phyloP scores from a whole-genome alignment of 2,888 invertebrate genomes.

The Heteromyza rotundicornis region DNA sequence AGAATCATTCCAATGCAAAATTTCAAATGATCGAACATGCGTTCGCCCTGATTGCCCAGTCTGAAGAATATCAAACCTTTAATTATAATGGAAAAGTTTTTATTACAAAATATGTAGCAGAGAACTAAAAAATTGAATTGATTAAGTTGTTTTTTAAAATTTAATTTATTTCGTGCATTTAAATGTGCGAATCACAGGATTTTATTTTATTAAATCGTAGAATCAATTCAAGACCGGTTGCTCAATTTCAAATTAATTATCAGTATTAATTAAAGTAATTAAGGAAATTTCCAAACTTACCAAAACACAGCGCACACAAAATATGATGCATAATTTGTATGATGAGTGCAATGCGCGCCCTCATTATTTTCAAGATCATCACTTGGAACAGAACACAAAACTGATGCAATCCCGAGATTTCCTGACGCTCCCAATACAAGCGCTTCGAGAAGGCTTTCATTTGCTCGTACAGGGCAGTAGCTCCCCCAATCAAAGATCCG shows the following conservation, averaged over 20 bases:
- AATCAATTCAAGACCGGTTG: too few relatives aligned
- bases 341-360: slow-evolving; percentile 68
- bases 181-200: too few relatives aligned
- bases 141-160: too few relatives aligned
- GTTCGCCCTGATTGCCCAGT: slow-evolving; percentile 69
- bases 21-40: slow-evolving; percentile 75
- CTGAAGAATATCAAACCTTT: slow-evolving; percentile 69
- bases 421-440: slow-evolving; percentile 58
- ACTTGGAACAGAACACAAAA: slow-evolving; percentile 67
- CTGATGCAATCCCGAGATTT: slow-evolving; percentile 67
- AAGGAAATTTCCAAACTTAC: too few relatives aligned
- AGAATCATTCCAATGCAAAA: slow-evolving; percentile 71
- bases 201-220: too few relatives aligned
- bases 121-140: too few relatives aligned
- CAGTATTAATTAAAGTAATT: too few relatives aligned
- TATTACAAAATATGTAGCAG: too few relatives aligned
- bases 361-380: slow-evolving; percentile 68
- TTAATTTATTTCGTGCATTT: too few relatives aligned
- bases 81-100: too few relatives aligned
- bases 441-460: slow-evolving; percentile 64
- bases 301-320: slow-evolving; percentile 66
- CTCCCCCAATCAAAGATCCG: slow-evolving; percentile 45
- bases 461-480: slow-evolving; percentile 62
- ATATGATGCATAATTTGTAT: slow-evolving; percentile 71
- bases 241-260: too few relatives aligned